Base-by-base conservation (phyloP, 2,797 vertebrate genomes). In the Syndactyla subalaris region DNA sequence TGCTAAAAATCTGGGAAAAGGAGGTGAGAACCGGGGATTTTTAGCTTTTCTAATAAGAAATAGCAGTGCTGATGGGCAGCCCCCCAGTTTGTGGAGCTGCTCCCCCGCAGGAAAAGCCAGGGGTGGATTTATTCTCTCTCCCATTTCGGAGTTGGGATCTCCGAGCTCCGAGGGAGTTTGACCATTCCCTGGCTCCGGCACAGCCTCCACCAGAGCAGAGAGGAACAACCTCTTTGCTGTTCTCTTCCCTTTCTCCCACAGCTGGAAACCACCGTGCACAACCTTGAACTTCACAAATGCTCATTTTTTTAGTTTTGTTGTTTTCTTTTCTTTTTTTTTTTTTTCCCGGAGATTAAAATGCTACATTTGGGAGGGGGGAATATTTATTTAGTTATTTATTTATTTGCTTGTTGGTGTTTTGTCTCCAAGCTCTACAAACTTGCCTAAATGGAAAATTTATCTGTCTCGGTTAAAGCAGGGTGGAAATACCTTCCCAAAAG, bases 71-170 rank as follows among this genome's bases (percentile, higher is more conserved):
- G 82, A 15, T 16, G 43, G 3, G 93, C 65, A 55, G 52, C 63
- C 82, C 72, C 84, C 9, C 24, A 0, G 12, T 36, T 27, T 36
- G 85, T 38, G 21, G 79, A 45, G 82, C 76, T 79, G 76, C 80
- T 92, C n/a, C 66, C 36, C 43, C 2, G 2, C 57, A 15, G 77
- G 81, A 34, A 67, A 73, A 84, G 10, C 29, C 74, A 49, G 61
- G 1, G 49, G 3, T 4, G 55, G 81, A 34, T 79, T 88, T 62
- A 8, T 82, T 67, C 48, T 49, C 32, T 0, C 57, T 80, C 41
- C 4, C 21, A 0, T 7, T 23, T n/a, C 27, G 41, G 59, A 67
- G 63, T 3, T 0, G 0, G 14, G 84, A 36, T 39, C 46, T 39
- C 4, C 0, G 66, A 21, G n/a, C 27, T 12, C 59, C 14, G 6